These are phyloP conservation scores for Leiothrix lutea DNA, from an alignment of 2,113 vertebrate species.

Conservation along the genomic window DNA sequence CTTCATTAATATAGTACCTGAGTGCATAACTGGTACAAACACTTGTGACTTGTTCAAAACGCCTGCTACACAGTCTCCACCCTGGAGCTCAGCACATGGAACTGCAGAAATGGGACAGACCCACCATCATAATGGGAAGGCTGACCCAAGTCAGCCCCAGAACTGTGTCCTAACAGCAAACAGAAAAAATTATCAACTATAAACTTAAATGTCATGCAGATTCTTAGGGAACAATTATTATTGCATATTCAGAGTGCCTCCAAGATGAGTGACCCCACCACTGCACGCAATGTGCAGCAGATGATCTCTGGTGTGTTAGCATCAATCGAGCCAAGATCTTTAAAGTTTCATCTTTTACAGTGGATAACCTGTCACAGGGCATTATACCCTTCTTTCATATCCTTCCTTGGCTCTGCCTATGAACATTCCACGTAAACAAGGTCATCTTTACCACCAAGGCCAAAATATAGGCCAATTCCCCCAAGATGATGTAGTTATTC, in stretches of 20 bases:
- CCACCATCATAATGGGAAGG: accelerated
- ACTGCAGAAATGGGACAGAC: neutral
- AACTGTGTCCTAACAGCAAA: neutral
- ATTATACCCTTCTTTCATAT: neutral
- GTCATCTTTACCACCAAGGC: conserved; percentile 55
- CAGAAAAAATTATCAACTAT: neutral
- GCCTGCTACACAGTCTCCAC: neutral
- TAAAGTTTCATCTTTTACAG: neutral
- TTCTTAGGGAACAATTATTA: neutral
- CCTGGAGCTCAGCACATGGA: neutral
- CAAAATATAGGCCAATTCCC: conserved; percentile 52
- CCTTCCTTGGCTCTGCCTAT: neutral
- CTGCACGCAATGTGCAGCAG: neutral
- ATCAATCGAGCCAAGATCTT: neutral
- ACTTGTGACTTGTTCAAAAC: neutral
- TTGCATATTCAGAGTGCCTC: neutral
- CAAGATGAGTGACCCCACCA: neutral
- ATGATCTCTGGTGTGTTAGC: neutral
- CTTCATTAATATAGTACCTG: neutral
- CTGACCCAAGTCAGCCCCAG: neutral
- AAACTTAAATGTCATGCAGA: neutral
- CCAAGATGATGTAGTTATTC: conserved; percentile 29
- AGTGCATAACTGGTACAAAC: neutral
- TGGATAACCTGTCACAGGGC: neutral
- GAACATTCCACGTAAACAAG: neutral